Base-by-base conservation (phyloP, 2,888 invertebrate species). In the Drosophila histrio region DNA sequence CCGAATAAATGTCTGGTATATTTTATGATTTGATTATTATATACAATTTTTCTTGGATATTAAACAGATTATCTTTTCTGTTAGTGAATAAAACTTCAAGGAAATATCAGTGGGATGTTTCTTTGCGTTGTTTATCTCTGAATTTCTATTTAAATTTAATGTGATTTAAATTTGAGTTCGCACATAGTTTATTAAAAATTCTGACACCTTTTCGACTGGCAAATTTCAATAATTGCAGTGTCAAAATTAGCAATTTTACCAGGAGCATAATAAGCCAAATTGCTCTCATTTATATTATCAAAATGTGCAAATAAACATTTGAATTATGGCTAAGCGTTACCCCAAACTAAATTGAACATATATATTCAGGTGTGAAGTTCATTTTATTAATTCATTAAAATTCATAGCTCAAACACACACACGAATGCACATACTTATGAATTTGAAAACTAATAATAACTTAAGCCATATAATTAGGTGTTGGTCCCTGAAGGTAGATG, bases 371-470 rank as follows among this genome's bases (percentile, higher is more conserved):
- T 72, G 88, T 70, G 62, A 85, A 78, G 56, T 68, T 72, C 63
- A 66, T 80, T 83, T 83, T 71, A 85, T 83, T 79, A 80, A 86
- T 88, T 83, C 87, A 85, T 85, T 86, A 70, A 83, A 83, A 85
- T 85, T 83, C 80, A 85, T 88, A 57, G 88, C 69, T 66, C 66
- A 78, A 80, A 52, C 52, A 28, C 30, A 36, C 30, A 34, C 39
- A 53, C 39, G 28, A 50, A 32, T 28, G 17, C 26, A 32, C 22
- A 39, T 28, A 57, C 32, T 47, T 24, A 41, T 62, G 60, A 61
- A 69, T 73, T 67, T 66, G 26, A 53, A 75, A 87, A 87, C 87
- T 87, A 84, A 88, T 84, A 75, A 80, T 75, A 64, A 64, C 82
- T 80, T 74, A 87, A 87, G 85, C 78, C 50, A 24, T 64, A 50